Evolutionary conservation across 2,113 vertebrate species (phyloP), one percentile per base, ranked within the genome.

Genomic region (Calyptomena viridis): DNA sequence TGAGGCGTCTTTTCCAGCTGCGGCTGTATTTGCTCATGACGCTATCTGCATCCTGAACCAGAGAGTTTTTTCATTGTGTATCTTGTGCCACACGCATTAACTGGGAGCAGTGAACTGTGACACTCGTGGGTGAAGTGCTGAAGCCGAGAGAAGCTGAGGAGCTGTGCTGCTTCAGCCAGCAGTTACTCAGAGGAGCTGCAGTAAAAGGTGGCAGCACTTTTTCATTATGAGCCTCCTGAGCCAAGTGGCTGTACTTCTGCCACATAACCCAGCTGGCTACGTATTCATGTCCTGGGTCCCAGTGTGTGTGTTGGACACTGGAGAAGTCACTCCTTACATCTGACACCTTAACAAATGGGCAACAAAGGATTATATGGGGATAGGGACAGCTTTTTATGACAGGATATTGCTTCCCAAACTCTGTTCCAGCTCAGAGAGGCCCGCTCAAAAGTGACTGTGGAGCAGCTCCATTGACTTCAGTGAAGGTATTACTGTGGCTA

Each of bases 71-170:
- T 11, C 10, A 30, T 1, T 50, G 14, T 27, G 40, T 50, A 44
- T 53, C 39, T 30, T 44, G 35, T 50, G 42, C 30, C 19, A 11
- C 35, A 2, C 3, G 39, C 23, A 2, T 59, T 55, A 21, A 46
- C 28, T 28, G 58, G 53, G 25, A n/a, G 2, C 11, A 7, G n/a
- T 5, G 30, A 30, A 2, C 58, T 20, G 44, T 16, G 44, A 23
- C 13, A 4, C 15, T 59, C 12, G 6, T 1, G 25, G 31, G 24
- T 14, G 30, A 63, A 11, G 31, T 17, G 27, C 31, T 0, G 3
- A 56, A n/a, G 17, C 63, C 2, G 3, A 42, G 30, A 60, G 28
- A 23, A 53, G 24, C 46, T 3, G 2, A 0, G 0, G 75, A 21
- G 56, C 33, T 64, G 46, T 10, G 50, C 46, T 91, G 59, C 30